Conservation (phyloP, 2,888 invertebrate genomes). For the Troides helena region DNA sequence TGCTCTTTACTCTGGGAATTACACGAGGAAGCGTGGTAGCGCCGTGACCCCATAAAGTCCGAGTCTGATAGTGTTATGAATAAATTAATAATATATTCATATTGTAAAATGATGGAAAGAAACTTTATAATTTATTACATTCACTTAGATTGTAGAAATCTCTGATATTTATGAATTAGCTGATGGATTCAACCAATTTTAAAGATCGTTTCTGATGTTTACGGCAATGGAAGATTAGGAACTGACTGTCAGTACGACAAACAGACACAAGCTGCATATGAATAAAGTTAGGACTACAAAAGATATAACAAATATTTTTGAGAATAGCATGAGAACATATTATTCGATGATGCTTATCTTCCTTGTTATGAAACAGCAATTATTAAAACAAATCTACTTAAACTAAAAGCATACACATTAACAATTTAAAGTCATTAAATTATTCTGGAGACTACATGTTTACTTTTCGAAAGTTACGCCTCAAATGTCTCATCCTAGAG, state of each 20-base stretch:
- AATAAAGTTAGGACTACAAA: no score
- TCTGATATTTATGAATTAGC: not conserved
- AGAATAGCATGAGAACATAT: no score
- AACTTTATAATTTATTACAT: slow-evolving; percentile 32
- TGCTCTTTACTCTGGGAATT: slow-evolving; percentile 37
- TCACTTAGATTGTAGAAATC: slow-evolving; percentile 27
- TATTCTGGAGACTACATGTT: not conserved
- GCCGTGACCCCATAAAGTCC: slow-evolving; percentile 44
- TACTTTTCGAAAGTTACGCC: slow-evolving; percentile 11
- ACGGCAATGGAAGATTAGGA: not conserved
- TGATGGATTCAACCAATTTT: not conserved
- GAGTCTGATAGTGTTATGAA: slow-evolving; percentile 21
- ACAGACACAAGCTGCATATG: no score
- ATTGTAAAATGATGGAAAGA: slow-evolving; percentile 27
- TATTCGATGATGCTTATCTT: no score
- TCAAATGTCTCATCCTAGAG: slow-evolving; percentile 19
- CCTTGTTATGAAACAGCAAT: no score
- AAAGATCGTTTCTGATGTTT: slow-evolving; percentile 2
- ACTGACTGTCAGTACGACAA: no score
- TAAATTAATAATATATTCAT: slow-evolving; percentile 28
- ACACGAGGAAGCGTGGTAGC: slow-evolving; percentile 43
- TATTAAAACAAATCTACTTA: no score
- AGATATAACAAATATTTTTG: no score
- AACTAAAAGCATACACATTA: no score
- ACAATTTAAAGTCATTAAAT: no score